These are phyloP conservation scores for Scopus umbretta DNA, from an alignment of 2,113 vertebrate genomes.

Conservation along the genomic window DNA sequence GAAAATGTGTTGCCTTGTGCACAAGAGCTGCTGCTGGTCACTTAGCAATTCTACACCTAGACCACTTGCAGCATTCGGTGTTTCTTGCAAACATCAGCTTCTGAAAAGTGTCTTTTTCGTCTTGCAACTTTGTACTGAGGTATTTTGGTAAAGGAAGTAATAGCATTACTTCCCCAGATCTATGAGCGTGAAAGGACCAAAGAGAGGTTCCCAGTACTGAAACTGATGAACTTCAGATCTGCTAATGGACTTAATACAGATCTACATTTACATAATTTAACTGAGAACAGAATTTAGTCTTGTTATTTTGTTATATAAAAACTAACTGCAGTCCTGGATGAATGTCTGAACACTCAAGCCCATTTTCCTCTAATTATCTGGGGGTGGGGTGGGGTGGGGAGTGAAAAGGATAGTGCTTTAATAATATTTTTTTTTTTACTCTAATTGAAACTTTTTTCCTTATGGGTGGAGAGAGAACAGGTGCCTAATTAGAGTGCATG, in stretches of 20 bases:
- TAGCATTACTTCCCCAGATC: background rate
- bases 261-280: background rate
- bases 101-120: background rate
- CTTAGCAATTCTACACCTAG: background rate
- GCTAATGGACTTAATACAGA: background rate
- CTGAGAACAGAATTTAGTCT: background rate
- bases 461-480: constrained; percentile 47
- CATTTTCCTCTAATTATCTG: constrained; percentile 39
- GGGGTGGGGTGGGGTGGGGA: too few species aligned
- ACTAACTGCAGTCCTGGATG: background rate
- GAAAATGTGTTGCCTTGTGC: background rate
- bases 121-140: background rate
- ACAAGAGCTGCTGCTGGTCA: background rate
- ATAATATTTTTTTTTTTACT: constrained; percentile 38
- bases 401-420: constrained; percentile 14
- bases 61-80: background rate
- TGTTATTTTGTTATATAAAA: background rate
- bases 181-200: background rate
- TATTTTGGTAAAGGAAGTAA: background rate
- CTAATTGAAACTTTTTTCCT: constrained; percentile 61
- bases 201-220: background rate
- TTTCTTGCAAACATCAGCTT: background rate
- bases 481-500: constrained; percentile 48
- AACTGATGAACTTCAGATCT: background rate
- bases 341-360: background rate